Evolutionary conservation across 2,888 invertebrate genomes (phyloP), one percentile per base, ranked within the genome.

Genomic region (Polyommatus icarus): DNA sequence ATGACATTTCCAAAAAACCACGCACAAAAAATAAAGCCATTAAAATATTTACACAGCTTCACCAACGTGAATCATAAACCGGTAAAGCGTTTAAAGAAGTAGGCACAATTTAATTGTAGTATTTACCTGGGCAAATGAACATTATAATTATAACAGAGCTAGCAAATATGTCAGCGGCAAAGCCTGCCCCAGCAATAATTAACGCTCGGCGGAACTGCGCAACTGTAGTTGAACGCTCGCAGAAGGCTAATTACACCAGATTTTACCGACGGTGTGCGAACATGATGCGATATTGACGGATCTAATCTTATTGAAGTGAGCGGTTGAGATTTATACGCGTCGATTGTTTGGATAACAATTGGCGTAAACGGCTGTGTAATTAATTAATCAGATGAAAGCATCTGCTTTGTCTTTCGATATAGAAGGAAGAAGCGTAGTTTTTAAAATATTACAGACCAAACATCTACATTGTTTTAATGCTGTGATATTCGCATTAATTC

Each of bases 51-150:
- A 20, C 24, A 61, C 7, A 10, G 3, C 24, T 59, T 8, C 6
- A 20, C 20, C 12, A 12, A 10, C 61, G 20, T 32, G 67, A 67
- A 32, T 67, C 67, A 67, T 1, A 24, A 46, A 20, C 12, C 40
- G 6, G 40, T 15, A 20, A 73, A 73, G 7, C n/a, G 20, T 46
- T 46, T 20, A 46, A 73, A 73, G 73, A 57, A 73, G 8, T 36
- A 57, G 71, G 71, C 29, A 6, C 76, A 46, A 78, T 77, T 46
- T 54, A 46, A 67, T 72, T 76, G 54, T 79, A 54, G 72, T 20
- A 67, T 71, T 50, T n/a, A 59, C 77, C 77, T 79, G 77, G 40
- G 59, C 54, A 76, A 77, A 54, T 77, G 73, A 76, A 77, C 61
- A 77, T 50, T 36, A 54, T 71, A 75, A 61, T 59, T 71, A 71